Evolutionary conservation across 2,113 vertebrate species (phyloP), one percentile per base, ranked within the genome.

Genomic region (Scomber japonicus): DNA sequence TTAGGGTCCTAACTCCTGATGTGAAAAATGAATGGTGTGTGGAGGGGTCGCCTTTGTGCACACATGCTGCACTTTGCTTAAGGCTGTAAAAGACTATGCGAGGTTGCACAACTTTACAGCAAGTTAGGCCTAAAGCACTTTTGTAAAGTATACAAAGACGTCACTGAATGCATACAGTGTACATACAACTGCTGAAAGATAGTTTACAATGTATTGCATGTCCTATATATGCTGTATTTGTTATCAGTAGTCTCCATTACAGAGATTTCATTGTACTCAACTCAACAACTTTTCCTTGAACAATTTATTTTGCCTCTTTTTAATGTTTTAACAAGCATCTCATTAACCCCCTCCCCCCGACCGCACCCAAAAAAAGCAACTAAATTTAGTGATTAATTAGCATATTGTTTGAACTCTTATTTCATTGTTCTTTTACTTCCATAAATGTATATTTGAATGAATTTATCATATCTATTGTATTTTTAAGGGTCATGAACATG

Each of bases 61-160:
- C 48, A 75, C 72, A 79, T 76, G 59, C 69, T 64, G 31, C 24
- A 63, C 13, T 77, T 78, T 30, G 62, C 87, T 80, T 62, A 30
- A 84, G 71, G 81, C 78, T 51, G 14, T 49, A 15, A 71, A 73
- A 68, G 48, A n/a, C 46, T 61, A 48, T 63, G 24, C 0, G 2
- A 46, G 48, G 11, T 44, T 85, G 49, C 10, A 53, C 44, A 78
- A 49, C 24, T 62, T 61, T 5, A 45, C 24, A 71, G 35, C 60
- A 81, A 70, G 75, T 72, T 49, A 51, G 31, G 19, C 65, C 48
- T 69, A 19, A 75, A 57, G 48, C 13, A 53, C 15, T 13, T 67
- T 61, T 30, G 11, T 10, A 12, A 27, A n/a, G 6, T 13, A 15
- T 19, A 65, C n/a, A 78, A 27, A 12, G 11, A 62, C n/a, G 5